Base-by-base conservation (phyloP, 1,140 invertebrate genomes). In the Phymorhynchus buccinoides region DNA sequence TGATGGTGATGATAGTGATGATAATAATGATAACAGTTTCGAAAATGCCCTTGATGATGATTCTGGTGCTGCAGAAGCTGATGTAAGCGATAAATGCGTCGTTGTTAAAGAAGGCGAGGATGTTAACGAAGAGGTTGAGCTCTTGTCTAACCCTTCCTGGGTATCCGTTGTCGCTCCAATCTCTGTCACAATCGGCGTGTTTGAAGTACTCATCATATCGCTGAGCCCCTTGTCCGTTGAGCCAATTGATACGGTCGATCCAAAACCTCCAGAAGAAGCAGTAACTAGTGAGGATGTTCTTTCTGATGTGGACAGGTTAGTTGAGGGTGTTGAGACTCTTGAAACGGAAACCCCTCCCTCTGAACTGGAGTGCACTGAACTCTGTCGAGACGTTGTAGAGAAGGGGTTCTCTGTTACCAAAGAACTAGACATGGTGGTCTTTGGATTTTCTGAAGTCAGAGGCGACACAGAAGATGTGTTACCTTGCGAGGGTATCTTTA, bases 51-150 rank as follows among this genome's bases (percentile, higher is more conserved):
- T 30, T 35, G 52, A 79, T n/a, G 66, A 77, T 37, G 83, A 78
- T 42, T 16, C 27, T 30, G 35, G 16, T 41, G 41, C 22, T 41
- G 37, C 27, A 6, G 22, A 1, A 39, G 68, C 32, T 77, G 71
- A 3, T 77, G 83, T 3, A 27, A 73, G 32, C 41, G 73, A 79
- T 79, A 73, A 79, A 1, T 16, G 30, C 44, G 73, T 80, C 44
- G 83, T 77, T 84, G 83, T 18, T 37, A 32, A 39, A 1, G 82
- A 83, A 35, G 80, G 56, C 52, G 80, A 81, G 1, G 80, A 12
- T n/a, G 78, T 39, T 42, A 44, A 80, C 42, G 78, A 66, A 22
- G 80, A 56, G 16, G 80, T 42, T 56, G 80, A 81, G 14, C 16
- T 27, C n/a, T 1, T 48, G 27, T 22, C 14, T 52, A 39, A 81